Base-by-base conservation (phyloP, 35 echinoderm and acorn worm genomes). In the Ptychodera flava region DNA sequence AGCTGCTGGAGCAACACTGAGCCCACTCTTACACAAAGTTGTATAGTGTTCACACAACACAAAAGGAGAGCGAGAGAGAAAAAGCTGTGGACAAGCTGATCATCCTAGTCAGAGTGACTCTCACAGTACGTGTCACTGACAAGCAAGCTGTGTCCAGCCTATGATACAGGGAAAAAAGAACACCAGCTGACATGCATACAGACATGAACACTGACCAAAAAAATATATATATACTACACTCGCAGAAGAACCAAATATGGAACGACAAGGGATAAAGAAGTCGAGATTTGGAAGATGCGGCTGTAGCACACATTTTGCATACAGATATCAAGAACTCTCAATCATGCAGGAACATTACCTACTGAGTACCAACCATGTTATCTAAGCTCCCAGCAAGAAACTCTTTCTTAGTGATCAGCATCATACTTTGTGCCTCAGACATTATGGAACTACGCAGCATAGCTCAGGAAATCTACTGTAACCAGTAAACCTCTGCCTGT, bases 261-360 rank as follows among this genome's bases (percentile, higher is more conserved):
- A 22, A 64, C 6, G 6, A 64, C 45, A 64, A 64, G 45, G 22
- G n/a, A n/a, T n/a, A n/a, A n/a, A n/a, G n/a, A n/a, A n/a, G n/a
- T n/a, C n/a, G n/a, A n/a, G n/a, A n/a, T n/a, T n/a, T n/a, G n/a
- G n/a, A n/a, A n/a, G n/a, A n/a, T n/a, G n/a, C n/a, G n/a, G n/a
- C n/a, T n/a, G n/a, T n/a, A n/a, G 22, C 45, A 64, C 45, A 64
- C 45, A 64, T 64, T n/a, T 64, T 64, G 45, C 45, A 64, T 64
- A 64, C 45, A 64, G 45, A 64, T 64, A n/a, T 64, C 45, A 64
- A 64, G 45, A 64, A 64, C 45, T 64, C 45, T 64, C 45, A 64
- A 64, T 64, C 6, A 64, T 22, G 45, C 45, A 64, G 22, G 45
- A 64, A 64, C 45, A 64, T 64, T 64, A 64, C 45, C 22, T 64